Evolutionary conservation across 1,140 invertebrate species (phyloP).

Genomic region (Tyrophagus putrescentiae): DNA sequence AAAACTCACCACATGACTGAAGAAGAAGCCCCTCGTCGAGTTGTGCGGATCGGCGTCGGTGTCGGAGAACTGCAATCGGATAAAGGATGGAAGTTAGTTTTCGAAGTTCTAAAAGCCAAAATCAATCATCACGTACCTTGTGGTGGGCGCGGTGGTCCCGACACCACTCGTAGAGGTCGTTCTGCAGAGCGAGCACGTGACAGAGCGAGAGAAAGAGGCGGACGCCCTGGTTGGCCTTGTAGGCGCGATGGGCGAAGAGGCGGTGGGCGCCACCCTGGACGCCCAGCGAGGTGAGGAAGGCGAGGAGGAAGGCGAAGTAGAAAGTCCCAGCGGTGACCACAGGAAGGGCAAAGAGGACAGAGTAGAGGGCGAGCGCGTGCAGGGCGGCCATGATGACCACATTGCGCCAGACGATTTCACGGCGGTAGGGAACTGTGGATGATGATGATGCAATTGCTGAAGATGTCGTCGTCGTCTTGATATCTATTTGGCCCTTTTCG

Average conservation of each 20-base stretch:
- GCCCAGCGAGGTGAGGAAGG: not conserved
- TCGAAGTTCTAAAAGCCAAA: too few relatives aligned
- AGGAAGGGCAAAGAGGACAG: constrained; percentile 38
- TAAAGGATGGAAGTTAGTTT: too few relatives aligned
- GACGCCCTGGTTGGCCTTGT: constrained; percentile 79
- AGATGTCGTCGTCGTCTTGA: too few relatives aligned
- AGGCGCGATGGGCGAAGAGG: constrained; percentile 55
- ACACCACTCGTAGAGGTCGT: constrained; percentile 78
- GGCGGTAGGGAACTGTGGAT: constrained; percentile 53
- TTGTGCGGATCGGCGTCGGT: constrained; percentile 93
- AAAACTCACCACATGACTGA: constrained; percentile 61
- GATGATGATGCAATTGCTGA: too few relatives aligned
- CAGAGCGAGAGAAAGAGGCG: constrained; percentile 55
- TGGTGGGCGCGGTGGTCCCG: constrained; percentile 91
- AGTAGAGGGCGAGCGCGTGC: not conserved
- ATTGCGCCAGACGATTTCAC: constrained; percentile 2
- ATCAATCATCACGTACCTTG: too few relatives aligned
- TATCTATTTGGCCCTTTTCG: too few relatives aligned
- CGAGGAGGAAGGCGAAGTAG: not conserved
- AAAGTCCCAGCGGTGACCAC: not conserved
- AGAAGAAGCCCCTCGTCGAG: constrained; percentile 70
- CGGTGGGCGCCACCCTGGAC: not conserved
- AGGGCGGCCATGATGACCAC: not conserved
- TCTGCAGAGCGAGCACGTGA: constrained; percentile 42
- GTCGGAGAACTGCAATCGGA: constrained; percentile 70